Evolutionary conservation across 2,113 vertebrate genomes (phyloP), one percentile per base, ranked within the genome.

Genomic region (Hippocampus comes): DNA sequence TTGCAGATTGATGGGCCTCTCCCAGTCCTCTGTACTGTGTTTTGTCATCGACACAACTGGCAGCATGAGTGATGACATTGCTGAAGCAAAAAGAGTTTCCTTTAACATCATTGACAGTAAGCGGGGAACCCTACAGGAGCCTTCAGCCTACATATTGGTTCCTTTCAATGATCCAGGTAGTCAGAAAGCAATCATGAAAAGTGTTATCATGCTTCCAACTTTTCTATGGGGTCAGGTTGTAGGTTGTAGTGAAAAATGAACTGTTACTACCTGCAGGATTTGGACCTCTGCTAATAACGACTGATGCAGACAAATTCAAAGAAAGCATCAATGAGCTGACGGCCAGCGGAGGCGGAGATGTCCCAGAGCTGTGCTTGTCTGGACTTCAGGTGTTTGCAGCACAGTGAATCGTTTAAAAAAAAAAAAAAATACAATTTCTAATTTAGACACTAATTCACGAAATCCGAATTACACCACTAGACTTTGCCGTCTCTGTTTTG

Each of bases 41-140:
- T 89, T 92, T 60, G 90, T 92, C 59, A 90, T 91, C 9, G 91
- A 91, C 84, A 91, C 91, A n/a, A 91, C 88, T 3, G 88, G 87
- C 42, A 91, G 89, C 21, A 92, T 91, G 90, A 49, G 60, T 0
- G 68, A 86, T 8, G 88, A 90, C 76, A 91, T 92, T 1, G 79
- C 78, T 0, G 84, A 79, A 65, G 88, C 84, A 1, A 89, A 85
- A 68, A 60, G 66, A 11, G 79, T 89, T 42, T 80, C 84, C 10
- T 84, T 87, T 53, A 56, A 73, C 6, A 90, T 92, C 70, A 91
- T 91, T 25, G 83, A 91, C 77, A 77, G 75, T 1, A 90, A 78
- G 53, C 78, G 76, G 7, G 85, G 87, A 72, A 88, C 85, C 2
- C 60, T 38, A 9, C 61, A 87, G 42, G 87, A 89, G 53, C 91